A percentile compares a stretch with the other conserved stretches of the same genome.
Evolutionary conservation across 2,113 vertebrate genomes (phyloP).

Genomic region (Peromyscus maniculatus): DNA sequence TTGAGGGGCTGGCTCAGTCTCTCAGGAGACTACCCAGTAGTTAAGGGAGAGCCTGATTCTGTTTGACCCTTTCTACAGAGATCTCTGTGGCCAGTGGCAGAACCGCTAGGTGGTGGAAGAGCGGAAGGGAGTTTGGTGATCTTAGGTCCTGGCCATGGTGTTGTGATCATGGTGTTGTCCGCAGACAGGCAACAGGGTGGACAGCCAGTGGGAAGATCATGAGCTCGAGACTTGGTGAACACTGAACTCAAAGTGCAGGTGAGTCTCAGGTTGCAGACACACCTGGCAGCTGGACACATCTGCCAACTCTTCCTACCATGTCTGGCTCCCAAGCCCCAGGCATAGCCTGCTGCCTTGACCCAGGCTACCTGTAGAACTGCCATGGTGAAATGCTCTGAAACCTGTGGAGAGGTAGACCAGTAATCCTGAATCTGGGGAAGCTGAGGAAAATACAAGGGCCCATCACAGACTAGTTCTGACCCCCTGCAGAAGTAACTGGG

Average conservation of each 20-base stretch:
- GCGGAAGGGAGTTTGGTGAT: rapidly evolving
- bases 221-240: rapidly evolving
- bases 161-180: not conserved
- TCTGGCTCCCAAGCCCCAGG: not conserved
- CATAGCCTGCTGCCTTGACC: not conserved
- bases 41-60: not conserved
- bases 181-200: not conserved
- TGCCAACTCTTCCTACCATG: not conserved
- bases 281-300: no score
- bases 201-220: no score
- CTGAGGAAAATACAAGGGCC: not conserved
- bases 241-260: not conserved
- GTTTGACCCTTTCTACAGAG: not conserved
- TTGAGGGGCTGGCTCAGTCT: not conserved
- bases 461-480: no score
- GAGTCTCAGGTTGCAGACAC: not conserved
- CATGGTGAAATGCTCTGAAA: not conserved
- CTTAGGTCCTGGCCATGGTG: no score
- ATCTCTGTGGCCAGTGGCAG: not conserved
- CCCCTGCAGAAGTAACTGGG: not conserved
- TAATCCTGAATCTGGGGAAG: no score
- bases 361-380: not conserved
- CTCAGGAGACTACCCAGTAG: not conserved
- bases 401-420: not conserved
- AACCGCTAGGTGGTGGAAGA: not conserved